Conservation (phyloP, 2,113 vertebrate genomes). For the Aegypius monachus region DNA sequence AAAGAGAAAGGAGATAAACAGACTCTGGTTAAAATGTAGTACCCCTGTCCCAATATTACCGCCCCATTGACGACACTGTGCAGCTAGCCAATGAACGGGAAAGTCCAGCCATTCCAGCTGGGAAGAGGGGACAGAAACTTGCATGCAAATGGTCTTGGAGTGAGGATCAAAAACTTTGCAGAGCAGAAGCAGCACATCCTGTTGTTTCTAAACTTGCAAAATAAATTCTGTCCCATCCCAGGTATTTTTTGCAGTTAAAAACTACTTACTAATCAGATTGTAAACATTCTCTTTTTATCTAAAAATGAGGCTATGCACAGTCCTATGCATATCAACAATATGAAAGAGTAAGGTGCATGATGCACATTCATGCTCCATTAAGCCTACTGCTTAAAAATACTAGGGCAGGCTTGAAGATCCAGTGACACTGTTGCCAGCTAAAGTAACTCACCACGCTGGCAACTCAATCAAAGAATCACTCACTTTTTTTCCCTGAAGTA, state of each 20-base stretch:
- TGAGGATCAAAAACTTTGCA: background rate
- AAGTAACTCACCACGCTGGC: background rate
- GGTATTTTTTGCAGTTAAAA: background rate
- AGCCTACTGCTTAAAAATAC: background rate
- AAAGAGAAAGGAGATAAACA: background rate
- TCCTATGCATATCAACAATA: background rate
- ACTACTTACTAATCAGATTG: background rate
- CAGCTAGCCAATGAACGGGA: conserved; percentile 19
- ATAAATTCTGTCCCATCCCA: background rate
- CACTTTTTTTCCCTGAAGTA: background rate
- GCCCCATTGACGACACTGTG: background rate
- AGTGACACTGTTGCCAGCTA: background rate
- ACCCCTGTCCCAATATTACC: background rate
- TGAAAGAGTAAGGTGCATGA: background rate
- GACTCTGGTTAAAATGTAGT: background rate
- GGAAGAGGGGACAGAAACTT: background rate
- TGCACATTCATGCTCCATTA: background rate
- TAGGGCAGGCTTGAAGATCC: background rate
- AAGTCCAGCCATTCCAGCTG: background rate
- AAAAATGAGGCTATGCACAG: background rate
- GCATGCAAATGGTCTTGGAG: background rate
- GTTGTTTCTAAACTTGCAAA: background rate
- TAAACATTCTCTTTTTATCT: background rate
- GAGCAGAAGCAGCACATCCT: background rate
- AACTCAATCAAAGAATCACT: background rate